Evolutionary conservation across 2,113 vertebrate genomes (phyloP), one percentile per base, ranked within the genome.

Genomic region (Caloenas nicobarica): DNA sequence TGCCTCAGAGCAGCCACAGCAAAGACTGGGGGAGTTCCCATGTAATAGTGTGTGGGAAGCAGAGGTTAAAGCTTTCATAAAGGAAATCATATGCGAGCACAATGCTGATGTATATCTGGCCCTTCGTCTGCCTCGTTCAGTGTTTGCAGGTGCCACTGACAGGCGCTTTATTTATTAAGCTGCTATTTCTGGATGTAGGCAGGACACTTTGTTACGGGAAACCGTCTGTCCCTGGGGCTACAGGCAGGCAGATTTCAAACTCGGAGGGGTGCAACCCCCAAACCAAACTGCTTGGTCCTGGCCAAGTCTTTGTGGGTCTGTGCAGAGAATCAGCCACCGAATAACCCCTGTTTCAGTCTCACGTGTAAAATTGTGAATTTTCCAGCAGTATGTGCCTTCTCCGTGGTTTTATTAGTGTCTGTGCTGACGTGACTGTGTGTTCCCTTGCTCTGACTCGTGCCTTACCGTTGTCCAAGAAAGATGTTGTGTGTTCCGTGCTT

Each of bases 401-500:
- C 5, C 4, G 13, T 25, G 62, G 19, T 7, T 68, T 57, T 26
- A 12, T 13, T 14, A 25, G 11, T 13, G n/a, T 25, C 72, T 8
- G 0, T 10, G 83, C 16, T 69, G 68, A 16, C 3, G 2, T 1
- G 7, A 7, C 24, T 44, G 58, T 22, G 21, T 15, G 34, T 13
- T 50, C 25, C 34, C 51, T 81, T 28, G 16, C 68, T 73, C 38
- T 73, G 69, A 19, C 9, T 58, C 7, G 5, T 21, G 18, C 57
- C 54, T 60, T 57, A 38, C 22, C 0, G 0, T 22, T 29, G 8
- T 44, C n/a, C 64, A 40, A 28, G 48, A 4, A 38, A 23, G 12
- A 18, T 13, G 19, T 1, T 11, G 11, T 1, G 1, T 70, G 23
- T 1, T 19, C 23, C 28, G 6, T 4, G 16, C 2, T 76, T 28